Evolutionary conservation across 2,888 invertebrate species (phyloP).

Genomic region (Pollenia labialis): DNA sequence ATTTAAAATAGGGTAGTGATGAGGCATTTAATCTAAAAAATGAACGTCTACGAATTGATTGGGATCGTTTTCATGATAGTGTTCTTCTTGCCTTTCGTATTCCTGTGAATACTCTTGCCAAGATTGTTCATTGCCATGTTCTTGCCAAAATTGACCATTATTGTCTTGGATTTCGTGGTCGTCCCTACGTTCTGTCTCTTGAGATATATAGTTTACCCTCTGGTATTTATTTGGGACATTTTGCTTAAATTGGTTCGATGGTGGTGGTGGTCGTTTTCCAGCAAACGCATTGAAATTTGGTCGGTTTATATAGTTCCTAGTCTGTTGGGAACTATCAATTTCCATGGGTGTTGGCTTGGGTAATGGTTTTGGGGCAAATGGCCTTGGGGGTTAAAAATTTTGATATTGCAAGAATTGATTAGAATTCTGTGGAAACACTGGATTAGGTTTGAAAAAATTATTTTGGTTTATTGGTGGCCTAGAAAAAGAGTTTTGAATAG

Average conservation of each 20-base stretch:
- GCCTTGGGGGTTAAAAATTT: conserved; percentile 16
- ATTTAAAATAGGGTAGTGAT: no score
- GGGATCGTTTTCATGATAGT: no score
- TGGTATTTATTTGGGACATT: neutral
- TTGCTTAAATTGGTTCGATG: neutral
- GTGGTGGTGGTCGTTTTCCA: neutral
- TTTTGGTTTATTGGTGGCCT: neutral
- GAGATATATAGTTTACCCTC: neutral
- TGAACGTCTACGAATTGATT: no score
- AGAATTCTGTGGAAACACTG: neutral
- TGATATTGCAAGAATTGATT: neutral
- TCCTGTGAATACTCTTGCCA: no score
- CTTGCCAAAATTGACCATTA: no score
- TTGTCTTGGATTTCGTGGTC: neutral
- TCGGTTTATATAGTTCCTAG: conserved; percentile 6
- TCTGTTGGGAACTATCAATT: neutral
- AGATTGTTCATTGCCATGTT: no score
- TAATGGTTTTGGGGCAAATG: conserved; percentile 14
- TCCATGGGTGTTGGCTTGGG: neutral
- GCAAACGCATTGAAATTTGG: neutral
- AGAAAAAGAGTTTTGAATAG: no score
- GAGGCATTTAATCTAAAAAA: no score
- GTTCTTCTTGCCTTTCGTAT: no score
- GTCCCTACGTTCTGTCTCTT: neutral
- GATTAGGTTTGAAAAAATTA: neutral